phyloP scores from a whole-genome alignment of 2,888 invertebrate genomes.

The Apamea monoglypha region DNA sequence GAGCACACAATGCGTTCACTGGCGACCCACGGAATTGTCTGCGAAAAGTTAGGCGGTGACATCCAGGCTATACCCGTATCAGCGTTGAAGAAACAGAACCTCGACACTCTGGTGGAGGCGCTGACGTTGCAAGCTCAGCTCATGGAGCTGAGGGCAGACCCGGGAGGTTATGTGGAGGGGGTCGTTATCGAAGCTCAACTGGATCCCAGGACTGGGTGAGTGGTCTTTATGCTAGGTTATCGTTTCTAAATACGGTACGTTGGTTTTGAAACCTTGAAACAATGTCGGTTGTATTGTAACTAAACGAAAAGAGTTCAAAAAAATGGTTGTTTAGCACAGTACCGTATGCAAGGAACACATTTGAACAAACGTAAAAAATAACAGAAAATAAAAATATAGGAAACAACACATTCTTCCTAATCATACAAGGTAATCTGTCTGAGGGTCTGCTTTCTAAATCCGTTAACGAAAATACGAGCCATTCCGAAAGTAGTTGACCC shows the following conservation, averaged over 20 bases:
- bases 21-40: slow-evolving; percentile 93
- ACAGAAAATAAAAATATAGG: neutral
- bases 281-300: neutral
- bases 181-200: slow-evolving; percentile 96
- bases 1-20: slow-evolving; percentile 94
- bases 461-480: too few species aligned
- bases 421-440: neutral
- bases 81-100: slow-evolving; percentile 95
- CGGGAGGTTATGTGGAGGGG: slow-evolving; percentile 96
- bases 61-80: slow-evolving; percentile 97
- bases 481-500: too few species aligned
- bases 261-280: neutral
- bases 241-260: neutral
- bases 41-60: slow-evolving; percentile 98
- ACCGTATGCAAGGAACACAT: neutral
- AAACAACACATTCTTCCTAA: neutral
- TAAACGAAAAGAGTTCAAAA: neutral
- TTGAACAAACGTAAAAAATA: neutral
- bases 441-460: too few species aligned
- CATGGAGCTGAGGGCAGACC: slow-evolving; percentile 96
- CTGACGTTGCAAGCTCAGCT: slow-evolving; percentile 96
- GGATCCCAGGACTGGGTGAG: slow-evolving; percentile 69
- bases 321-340: neutral
- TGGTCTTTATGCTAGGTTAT: neutral
- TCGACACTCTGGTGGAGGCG: slow-evolving; percentile 95